Percentiles rank a stretch among this genome's conserved stretches.
phyloP scores from a whole-genome alignment of 2,113 vertebrate species.

The cattle (Bos taurus) region DNA sequence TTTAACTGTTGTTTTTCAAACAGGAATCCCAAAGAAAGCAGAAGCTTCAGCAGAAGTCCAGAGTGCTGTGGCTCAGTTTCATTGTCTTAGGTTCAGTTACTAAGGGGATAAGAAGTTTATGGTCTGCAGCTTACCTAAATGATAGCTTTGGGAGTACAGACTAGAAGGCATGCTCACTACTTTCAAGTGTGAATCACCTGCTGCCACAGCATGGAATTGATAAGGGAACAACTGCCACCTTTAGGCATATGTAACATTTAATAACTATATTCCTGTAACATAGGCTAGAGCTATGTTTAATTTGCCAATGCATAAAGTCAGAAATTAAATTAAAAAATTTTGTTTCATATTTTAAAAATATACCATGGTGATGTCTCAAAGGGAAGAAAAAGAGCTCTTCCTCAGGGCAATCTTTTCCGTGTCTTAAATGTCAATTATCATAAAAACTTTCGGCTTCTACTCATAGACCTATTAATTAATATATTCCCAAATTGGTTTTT shows the following conservation, averaged over 20 bases:
- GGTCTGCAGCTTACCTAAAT: background rate
- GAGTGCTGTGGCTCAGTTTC: background rate
- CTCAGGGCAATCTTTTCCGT: background rate
- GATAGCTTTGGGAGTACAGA: background rate
- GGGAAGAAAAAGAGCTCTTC: background rate
- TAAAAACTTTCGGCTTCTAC: constrained; percentile 88
- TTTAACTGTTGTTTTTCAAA: constrained; percentile 39
- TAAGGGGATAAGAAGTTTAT: background rate
- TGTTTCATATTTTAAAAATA: background rate
- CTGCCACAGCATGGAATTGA: background rate
- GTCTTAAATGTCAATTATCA: constrained; percentile 90
- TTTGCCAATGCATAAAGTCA: background rate
- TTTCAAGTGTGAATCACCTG: background rate
- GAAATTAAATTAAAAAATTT: background rate
- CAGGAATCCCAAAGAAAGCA: background rate
- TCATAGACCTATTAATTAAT: constrained; percentile 78
- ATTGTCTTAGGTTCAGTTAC: background rate
- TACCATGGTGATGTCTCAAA: background rate
- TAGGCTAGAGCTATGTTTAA: background rate
- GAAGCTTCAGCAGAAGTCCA: background rate
- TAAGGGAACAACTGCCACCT: background rate
- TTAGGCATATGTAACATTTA: background rate
- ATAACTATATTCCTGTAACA: background rate
- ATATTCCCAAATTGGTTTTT: constrained; percentile 93
- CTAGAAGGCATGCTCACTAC: background rate